phyloP scores from a whole-genome alignment of 2,797 vertebrate species.

The Anguilla marmorata region DNA sequence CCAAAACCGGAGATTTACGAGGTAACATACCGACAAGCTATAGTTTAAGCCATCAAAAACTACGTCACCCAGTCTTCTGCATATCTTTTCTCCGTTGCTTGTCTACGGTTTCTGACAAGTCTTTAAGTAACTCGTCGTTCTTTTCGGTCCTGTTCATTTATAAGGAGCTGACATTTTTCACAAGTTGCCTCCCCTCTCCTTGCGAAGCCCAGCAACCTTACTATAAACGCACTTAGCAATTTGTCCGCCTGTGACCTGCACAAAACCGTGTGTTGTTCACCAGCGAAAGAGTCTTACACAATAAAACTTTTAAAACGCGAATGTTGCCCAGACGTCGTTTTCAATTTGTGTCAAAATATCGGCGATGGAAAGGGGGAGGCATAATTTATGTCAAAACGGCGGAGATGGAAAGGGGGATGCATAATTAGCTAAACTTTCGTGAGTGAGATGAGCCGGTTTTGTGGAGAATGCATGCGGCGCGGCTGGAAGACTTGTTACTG shows the following conservation, averaged over 20 bases:
- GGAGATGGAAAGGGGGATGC: background rate
- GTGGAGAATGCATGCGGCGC: conserved; percentile 68
- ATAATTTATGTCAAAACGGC: background rate
- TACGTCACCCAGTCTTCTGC: conserved; percentile 44
- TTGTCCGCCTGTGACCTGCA: conserved; percentile 50
- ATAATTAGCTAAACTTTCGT: conserved; percentile 2
- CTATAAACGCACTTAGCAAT: conserved; percentile 53
- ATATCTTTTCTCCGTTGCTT: conserved; percentile 5
- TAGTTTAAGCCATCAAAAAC: conserved; percentile 48
- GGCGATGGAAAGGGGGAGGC: background rate
- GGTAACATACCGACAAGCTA: conserved; percentile 53
- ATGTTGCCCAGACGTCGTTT: conserved; percentile 43
- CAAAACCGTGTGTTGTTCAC: conserved; percentile 45
- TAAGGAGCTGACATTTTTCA: conserved; percentile 62
- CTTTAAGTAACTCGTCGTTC: conserved; percentile 44
- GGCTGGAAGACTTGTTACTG: conserved; percentile 61
- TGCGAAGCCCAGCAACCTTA: conserved; percentile 57
- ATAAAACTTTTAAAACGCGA: conserved; percentile 55
- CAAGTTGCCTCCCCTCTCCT: conserved; percentile 58
- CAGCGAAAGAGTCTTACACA: conserved; percentile 46
- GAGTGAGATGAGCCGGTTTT: conserved; percentile 60
- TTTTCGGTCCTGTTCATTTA: conserved; percentile 55
- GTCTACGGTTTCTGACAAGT: conserved; percentile 55
- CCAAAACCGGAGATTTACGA: conserved; percentile 69
- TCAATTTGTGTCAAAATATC: background rate